Evolutionary conservation across 2,797 vertebrate species (phyloP), one percentile per base, ranked within the genome.

Genomic region (Brachyalestes nurse): DNA sequence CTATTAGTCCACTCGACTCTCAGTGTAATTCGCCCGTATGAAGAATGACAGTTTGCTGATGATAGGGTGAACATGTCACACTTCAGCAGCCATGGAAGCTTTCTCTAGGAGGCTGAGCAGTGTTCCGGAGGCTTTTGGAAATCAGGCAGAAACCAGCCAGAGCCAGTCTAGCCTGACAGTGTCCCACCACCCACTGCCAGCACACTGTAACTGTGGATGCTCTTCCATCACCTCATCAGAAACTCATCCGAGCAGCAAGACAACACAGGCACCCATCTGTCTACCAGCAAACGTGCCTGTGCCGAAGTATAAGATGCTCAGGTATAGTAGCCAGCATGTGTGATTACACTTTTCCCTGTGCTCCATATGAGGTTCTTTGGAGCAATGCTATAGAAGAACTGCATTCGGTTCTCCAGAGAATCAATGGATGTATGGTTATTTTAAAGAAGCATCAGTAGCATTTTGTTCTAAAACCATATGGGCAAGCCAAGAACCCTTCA

Each of bases 61-160:
- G 72, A 79, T 72, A 40, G 58, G 71, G 49, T 78, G 64, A 78
- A 58, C 64, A 58, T 9, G 51, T 81, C 72, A 72, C 58, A 82
- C 65, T 66, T 78, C 53, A 78, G 55, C 64, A 79, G 66, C 60
- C 53, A 76, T 13, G 82, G 79, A 81, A 82, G 84, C 75, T 79
- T 85, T 89, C 82, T 84, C 84, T 17, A 69, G 86, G 81, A 72
- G 87, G 82, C 64, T 82, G 80, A 87, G 87, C 86, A 83, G 87
- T 81, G 86, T 89, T 79, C 66, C 75, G 86, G 67, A 40, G 72
- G 81, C 87, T 89, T 90, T 82, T 75, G 82, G 86, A 65, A 55
- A 42, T 9, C 28, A n/a, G 42, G 25, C 47, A 40, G 47, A 72
- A 88, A 88, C 76, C 82, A 82, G 87, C 84, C 84, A 12, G 67